These are phyloP conservation scores for Norana najaformis DNA, from an alignment of 2,888 invertebrate species.

Conservation along the genomic window DNA sequence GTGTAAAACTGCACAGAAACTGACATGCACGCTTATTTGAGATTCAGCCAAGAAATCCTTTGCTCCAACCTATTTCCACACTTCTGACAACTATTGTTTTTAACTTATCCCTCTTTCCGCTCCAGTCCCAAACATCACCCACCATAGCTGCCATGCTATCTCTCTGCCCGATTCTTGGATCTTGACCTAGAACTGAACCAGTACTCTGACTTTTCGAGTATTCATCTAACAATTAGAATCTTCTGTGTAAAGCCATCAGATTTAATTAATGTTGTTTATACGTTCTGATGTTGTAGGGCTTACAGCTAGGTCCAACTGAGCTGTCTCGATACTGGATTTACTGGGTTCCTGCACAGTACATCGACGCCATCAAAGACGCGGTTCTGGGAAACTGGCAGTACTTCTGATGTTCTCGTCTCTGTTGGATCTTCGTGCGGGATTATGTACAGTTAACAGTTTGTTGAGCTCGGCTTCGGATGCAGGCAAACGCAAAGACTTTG, in stretches of 20 bases:
- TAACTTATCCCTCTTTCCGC: too few relatives aligned
- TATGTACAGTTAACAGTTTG: conserved; percentile 20
- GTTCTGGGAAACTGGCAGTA: conserved; percentile 81
- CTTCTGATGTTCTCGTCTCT: conserved; percentile 49
- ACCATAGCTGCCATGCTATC: too few relatives aligned
- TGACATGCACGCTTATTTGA: too few relatives aligned
- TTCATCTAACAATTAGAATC: neutral
- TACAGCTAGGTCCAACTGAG: conserved; percentile 87
- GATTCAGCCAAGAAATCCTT: too few relatives aligned
- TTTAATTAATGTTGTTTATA: conserved; percentile 7
- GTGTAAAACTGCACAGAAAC: too few relatives aligned
- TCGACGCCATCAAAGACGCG: conserved; percentile 87
- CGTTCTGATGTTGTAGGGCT: conserved; percentile 68
- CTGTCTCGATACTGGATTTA: conserved; percentile 90
- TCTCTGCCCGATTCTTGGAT: too few relatives aligned
- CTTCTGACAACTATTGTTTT: too few relatives aligned
- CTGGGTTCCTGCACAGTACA: conserved; percentile 86
- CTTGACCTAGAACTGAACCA: too few relatives aligned
- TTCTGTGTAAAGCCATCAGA: too few relatives aligned
- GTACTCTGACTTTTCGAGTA: too few relatives aligned
- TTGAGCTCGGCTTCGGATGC: neutral
- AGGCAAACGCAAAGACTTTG: neutral
- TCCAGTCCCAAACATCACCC: too few relatives aligned
- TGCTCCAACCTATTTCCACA: too few relatives aligned
- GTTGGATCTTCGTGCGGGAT: neutral